phyloP scores from a whole-genome alignment of 1,140 invertebrate genomes.

The Papilio dardanus region DNA sequence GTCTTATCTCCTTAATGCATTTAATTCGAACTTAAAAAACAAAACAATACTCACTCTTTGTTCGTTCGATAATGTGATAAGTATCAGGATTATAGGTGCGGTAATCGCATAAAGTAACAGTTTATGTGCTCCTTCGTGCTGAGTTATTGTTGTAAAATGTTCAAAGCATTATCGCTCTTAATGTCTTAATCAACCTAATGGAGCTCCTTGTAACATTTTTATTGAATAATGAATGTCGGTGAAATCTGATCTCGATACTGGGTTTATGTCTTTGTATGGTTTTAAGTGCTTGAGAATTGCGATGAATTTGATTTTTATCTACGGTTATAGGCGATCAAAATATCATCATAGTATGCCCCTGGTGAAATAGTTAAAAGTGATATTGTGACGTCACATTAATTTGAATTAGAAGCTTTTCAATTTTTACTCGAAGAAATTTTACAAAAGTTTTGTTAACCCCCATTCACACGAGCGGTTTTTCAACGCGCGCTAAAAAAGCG shows the following conservation, averaged over 20 bases:
- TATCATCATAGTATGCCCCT: too few species aligned
- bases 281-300: neutral
- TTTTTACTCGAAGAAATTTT: too few species aligned
- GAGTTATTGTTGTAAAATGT: conserved; percentile 23
- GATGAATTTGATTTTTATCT: conserved; percentile 16
- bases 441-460: too few species aligned
- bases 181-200: conserved; percentile 34
- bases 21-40: conserved; percentile 18
- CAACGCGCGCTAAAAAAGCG: too few species aligned
- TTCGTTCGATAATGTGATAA: conserved; percentile 34
- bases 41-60: conserved; percentile 28
- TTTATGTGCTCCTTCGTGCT: conserved; percentile 17
- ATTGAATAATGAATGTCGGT: conserved; percentile 32
- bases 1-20: conserved; percentile 29
- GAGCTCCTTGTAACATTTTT: conserved; percentile 25
- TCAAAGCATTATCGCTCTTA: conserved; percentile 32
- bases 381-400: too few species aligned
- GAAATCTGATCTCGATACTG: conserved; percentile 30
- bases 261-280: conserved; percentile 21
- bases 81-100: conserved; percentile 30
- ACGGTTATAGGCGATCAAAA: too few species aligned
- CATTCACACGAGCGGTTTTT: too few species aligned
- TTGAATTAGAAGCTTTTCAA: too few species aligned
- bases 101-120: conserved; percentile 33
- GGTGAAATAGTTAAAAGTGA: neutral